Evolutionary conservation across 2,888 invertebrate species (phyloP).

Genomic region (Chrysolina oricalcia): DNA sequence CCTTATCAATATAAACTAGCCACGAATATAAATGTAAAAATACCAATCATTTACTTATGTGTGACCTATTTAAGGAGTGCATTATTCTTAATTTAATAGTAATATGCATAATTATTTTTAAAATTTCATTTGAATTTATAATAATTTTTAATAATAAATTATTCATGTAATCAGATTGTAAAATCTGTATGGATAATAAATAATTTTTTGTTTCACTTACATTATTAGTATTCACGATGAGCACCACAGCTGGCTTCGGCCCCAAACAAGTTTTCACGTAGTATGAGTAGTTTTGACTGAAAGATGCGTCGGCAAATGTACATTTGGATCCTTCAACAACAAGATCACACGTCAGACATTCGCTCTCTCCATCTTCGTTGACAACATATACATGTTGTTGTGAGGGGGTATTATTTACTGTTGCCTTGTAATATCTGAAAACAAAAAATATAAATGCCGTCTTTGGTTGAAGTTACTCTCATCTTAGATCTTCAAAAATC

Average conservation of each 20-base stretch:
- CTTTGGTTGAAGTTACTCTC: no score
- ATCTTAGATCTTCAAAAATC: no score
- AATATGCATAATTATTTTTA: no score
- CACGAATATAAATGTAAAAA: no score
- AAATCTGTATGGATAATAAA: no score
- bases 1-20: no score
- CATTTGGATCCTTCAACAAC: constrained; percentile 74
- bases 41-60: no score
- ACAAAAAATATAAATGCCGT: neutral
- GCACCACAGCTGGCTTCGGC: constrained; percentile 76
- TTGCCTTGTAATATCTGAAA: constrained; percentile 83
- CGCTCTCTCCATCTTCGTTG: constrained; percentile 58
- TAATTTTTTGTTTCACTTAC: constrained; percentile 59
- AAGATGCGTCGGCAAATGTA: constrained; percentile 75
- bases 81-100: no score
- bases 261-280: constrained; percentile 81
- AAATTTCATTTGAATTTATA: no score
- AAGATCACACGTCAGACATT: constrained; percentile 82
- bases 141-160: no score
- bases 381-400: constrained; percentile 79
- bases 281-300: constrained; percentile 78
- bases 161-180: no score
- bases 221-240: constrained; percentile 71
- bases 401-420: constrained; percentile 78
- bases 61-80: no score